A percentile compares a stretch with the other conserved stretches of the same genome.
phyloP scores from a whole-genome alignment of 2,888 invertebrate genomes.

The Diarsia dahlii region DNA sequence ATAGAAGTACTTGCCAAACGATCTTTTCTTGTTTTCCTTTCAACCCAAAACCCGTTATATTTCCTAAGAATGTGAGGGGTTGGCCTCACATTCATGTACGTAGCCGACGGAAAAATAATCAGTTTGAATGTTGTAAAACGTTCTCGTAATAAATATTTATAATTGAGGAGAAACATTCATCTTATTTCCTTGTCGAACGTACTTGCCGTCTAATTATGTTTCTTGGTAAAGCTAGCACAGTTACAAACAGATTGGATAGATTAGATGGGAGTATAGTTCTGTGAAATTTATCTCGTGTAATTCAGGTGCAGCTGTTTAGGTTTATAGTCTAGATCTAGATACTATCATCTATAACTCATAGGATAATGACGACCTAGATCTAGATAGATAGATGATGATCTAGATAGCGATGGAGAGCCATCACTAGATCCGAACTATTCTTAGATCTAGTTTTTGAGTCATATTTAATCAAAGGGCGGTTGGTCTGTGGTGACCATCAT shows the following conservation, averaged over 20 bases:
- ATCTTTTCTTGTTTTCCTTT: background rate
- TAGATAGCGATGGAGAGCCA: background rate
- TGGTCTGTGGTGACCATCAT: background rate
- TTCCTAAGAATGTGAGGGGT: background rate
- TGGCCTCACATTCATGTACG: background rate
- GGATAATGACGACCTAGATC: background rate
- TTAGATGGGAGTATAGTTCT: background rate
- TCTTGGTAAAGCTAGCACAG: slow-evolving; percentile 5
- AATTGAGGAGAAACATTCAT: background rate
- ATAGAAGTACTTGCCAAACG: background rate
- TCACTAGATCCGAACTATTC: background rate
- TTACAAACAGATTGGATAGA: slow-evolving; percentile 1
- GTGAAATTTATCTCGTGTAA: slow-evolving; percentile 11
- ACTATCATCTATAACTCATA: slow-evolving; percentile 2
- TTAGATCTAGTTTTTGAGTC: background rate
- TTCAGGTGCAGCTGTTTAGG: slow-evolving; percentile 22
- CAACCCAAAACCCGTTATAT: background rate
- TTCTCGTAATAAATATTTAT: slow-evolving; percentile 24
- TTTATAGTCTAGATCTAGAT: slow-evolving; percentile 1
- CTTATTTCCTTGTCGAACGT: background rate
- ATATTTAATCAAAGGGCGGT: background rate
- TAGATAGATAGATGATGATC: no score
- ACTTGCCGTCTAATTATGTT: background rate
- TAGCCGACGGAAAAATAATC: background rate
- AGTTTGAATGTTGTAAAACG: background rate